phyloP scores from a whole-genome alignment of 92 coral and sea anemone genomes.

The Phenganax stokvisi region DNA sequence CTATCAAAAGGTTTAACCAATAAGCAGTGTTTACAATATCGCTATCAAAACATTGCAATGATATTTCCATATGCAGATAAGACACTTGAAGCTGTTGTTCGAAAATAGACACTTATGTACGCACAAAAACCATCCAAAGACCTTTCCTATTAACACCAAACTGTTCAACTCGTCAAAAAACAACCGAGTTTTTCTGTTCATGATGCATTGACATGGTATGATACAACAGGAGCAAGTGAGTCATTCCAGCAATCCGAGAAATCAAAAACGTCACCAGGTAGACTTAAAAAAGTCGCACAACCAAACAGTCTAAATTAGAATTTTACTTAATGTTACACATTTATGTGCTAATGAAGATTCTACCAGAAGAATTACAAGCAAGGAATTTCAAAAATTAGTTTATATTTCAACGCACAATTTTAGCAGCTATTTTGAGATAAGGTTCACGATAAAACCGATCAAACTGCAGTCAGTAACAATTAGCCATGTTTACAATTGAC shows the following conservation, averaged over 20 bases:
- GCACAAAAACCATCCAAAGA: too few species aligned
- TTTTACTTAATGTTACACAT: background rate
- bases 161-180: background rate
- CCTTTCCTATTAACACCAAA: too few species aligned
- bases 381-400: background rate
- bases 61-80: conserved; percentile 18
- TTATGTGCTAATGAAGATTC: too few species aligned
- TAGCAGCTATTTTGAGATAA: background rate
- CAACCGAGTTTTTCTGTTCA: background rate
- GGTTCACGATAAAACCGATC: background rate
- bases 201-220: too few species aligned
- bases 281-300: too few species aligned
- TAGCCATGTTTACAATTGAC: conserved; percentile 9
- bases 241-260: too few species aligned
- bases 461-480: background rate
- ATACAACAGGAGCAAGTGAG: too few species aligned
- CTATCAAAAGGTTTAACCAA: conserved; percentile 22
- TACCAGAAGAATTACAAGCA: background rate
- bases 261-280: too few species aligned
- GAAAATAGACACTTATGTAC: too few species aligned
- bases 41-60: conserved; percentile 8
- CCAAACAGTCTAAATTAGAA: too few species aligned
- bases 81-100: too few species aligned
- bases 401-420: conserved; percentile 5
- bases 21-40: conserved; percentile 12